Percentiles rank a stretch among this genome's conserved stretches.
phyloP scores from a whole-genome alignment of 2,888 invertebrate species.

The Nephrocerus scutellatus region DNA sequence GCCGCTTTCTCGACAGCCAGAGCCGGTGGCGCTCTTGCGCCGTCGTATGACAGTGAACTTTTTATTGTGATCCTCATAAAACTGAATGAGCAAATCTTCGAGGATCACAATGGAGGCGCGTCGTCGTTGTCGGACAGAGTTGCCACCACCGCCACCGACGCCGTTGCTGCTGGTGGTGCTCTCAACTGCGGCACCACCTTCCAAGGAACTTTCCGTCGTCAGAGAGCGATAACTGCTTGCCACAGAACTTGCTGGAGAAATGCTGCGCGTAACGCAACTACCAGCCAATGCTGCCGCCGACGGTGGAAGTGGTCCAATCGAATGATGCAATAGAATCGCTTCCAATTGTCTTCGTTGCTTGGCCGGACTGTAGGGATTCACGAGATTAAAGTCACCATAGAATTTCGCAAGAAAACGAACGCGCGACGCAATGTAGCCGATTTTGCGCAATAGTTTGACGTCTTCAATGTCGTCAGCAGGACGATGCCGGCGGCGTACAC shows the following conservation, averaged over 20 bases:
- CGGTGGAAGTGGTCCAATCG: conserved; percentile 26
- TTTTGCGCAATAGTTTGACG: conserved; percentile 44
- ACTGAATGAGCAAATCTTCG: conserved; percentile 43
- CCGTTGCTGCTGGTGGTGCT: conserved; percentile 18
- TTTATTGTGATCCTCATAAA: conserved; percentile 43
- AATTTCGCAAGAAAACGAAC: conserved; percentile 41
- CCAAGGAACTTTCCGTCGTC: no score
- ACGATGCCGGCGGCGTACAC: conserved; percentile 15
- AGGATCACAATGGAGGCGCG: conserved; percentile 34
- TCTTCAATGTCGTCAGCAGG: conserved; percentile 32
- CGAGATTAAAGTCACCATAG: conserved; percentile 39
- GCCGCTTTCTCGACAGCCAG: conserved; percentile 21
- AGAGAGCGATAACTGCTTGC: conserved; percentile 25
- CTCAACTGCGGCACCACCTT: conserved; percentile 12
- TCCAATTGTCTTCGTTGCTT: conserved; percentile 39
- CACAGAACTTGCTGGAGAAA: conserved; percentile 27
- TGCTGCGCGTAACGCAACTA: no score
- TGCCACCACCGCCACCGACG: conserved; percentile 15
- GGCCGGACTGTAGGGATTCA: conserved; percentile 41
- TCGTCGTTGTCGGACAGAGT: conserved; percentile 23
- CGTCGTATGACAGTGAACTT: conserved; percentile 38
- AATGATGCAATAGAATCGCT: conserved; percentile 38
- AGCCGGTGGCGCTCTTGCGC: conserved; percentile 22
- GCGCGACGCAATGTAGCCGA: conserved; percentile 45
- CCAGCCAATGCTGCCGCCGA: no score